phyloP scores from a whole-genome alignment of 2,888 invertebrate species.

The Notodonta ziczac region DNA sequence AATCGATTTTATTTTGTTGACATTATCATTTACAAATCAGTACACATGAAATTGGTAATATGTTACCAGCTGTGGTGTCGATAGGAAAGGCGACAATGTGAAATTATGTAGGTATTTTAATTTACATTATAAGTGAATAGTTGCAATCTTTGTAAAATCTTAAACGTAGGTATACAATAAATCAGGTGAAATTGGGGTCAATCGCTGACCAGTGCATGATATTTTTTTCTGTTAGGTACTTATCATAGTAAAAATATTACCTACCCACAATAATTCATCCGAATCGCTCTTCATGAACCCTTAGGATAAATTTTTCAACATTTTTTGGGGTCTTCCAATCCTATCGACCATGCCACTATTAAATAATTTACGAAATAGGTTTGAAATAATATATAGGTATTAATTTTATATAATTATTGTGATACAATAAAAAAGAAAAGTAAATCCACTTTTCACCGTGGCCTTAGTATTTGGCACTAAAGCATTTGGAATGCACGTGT shows the following conservation, averaged over 20 bases:
- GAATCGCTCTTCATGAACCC: too few species aligned
- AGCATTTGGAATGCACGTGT: constrained; percentile 79
- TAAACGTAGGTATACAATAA: too few species aligned
- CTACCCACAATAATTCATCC: too few species aligned
- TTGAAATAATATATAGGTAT: constrained; percentile 30
- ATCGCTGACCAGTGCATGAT: too few species aligned
- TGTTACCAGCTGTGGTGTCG: background rate
- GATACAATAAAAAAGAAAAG: constrained; percentile 61
- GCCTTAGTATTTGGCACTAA: constrained; percentile 80
- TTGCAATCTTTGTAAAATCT: too few species aligned
- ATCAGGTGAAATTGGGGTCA: too few species aligned
- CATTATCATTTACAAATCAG: constrained; percentile 61
- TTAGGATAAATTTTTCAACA: too few species aligned
- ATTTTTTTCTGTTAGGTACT: too few species aligned
- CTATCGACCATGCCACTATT: constrained; percentile 8
- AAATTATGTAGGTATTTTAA: background rate
- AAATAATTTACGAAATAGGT: constrained; percentile 49
- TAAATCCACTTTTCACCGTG: constrained; percentile 55
- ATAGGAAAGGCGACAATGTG: background rate
- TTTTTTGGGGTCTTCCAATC: background rate
- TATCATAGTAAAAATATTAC: too few species aligned
- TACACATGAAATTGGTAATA: constrained; percentile 42
- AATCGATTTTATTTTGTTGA: constrained; percentile 59
- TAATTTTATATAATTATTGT: constrained; percentile 59
- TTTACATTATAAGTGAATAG: too few species aligned